Evolutionary conservation across 2,113 vertebrate genomes (phyloP), one percentile per base, ranked within the genome.

Genomic region (Phalacrocorax aristotelis): DNA sequence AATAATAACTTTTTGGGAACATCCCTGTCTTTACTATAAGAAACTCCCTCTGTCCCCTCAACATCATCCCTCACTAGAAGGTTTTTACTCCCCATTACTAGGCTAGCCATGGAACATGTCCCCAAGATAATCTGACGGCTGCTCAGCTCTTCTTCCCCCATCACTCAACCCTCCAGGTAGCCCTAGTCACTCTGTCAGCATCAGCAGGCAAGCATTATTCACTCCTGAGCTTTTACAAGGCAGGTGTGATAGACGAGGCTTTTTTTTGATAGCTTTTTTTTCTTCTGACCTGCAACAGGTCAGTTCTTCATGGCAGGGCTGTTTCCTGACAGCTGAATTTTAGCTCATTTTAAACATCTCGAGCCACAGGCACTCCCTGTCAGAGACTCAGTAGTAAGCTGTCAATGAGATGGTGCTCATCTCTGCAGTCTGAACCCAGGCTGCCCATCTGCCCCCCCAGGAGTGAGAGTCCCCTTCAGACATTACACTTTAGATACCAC

Each of bases 161-260:
- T 18, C 2, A 2, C 25, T 69, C 42, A 74, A 1, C 11, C 42
- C 29, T 75, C 23, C 36, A 55, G 42, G 52, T 29, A 92, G 75
- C 34, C 27, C 40, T 0, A 0, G 23, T 71, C 9, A 1, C 42
- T 46, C 40, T 25, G 64, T 17, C 62, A 54, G 15, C 87, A 89
- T 22, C 34, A 29, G n/a, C 57, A 86, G 44, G 26, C 54, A 48
- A 64, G 11, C 48, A 79, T 22, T 23, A 7, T 55, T 90, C 52
- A 55, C 17, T 51, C 54, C 66, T 76, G 30, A 44, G 48, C 58
- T 74, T 64, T 55, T 46, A 44, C 49, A 36, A 64, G 16, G 21
- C 27, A 69, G 64, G 16, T 30, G 34, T 32, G 17, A 75, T 1
- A 87, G 61, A n/a, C 4, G 18, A 84, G 36, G 49, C 17, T 42